phyloP scores from a whole-genome alignment of 1,140 invertebrate genomes.

The Diorhabda elongata region DNA sequence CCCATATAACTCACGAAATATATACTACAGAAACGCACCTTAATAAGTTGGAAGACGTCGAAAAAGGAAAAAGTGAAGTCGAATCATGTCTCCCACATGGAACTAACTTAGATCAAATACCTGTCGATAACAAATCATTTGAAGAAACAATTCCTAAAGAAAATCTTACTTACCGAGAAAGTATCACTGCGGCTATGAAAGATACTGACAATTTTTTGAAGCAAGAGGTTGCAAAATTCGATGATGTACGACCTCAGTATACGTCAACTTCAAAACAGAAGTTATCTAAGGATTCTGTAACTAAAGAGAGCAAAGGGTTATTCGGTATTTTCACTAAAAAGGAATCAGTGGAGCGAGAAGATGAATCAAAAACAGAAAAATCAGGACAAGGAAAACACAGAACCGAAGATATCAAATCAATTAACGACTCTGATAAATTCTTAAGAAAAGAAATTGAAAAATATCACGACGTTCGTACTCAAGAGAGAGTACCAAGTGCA shows the following conservation, averaged over 20 bases:
- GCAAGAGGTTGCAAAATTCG: not conserved
- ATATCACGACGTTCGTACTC: conserved; percentile 29
- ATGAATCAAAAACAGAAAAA: not conserved
- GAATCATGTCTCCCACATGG: not conserved
- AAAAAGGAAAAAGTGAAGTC: not conserved
- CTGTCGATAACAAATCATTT: not conserved
- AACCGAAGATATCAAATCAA: conserved; percentile 7
- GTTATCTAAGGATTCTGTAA: not conserved
- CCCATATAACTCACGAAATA: not conserved
- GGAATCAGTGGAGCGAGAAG: not conserved
- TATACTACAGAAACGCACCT: not conserved
- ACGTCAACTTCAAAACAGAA: not conserved
- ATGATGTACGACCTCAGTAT: not conserved
- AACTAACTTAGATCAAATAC: not conserved
- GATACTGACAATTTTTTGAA: not conserved
- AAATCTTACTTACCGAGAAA: not conserved
- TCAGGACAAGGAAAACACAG: not conserved
- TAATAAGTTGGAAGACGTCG: not conserved
- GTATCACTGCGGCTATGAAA: not conserved
- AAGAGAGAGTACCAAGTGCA: conserved; percentile 2
- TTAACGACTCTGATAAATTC: conserved; percentile 21
- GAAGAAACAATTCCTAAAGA: not conserved
- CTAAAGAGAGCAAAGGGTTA: not conserved
- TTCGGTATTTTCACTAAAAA: not conserved
- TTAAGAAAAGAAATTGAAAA: conserved; percentile 24